A percentile compares a stretch with the other conserved stretches of the same genome.
Evolutionary conservation across 1,140 invertebrate genomes (phyloP).

Genomic region (Metaphire vulgaris): DNA sequence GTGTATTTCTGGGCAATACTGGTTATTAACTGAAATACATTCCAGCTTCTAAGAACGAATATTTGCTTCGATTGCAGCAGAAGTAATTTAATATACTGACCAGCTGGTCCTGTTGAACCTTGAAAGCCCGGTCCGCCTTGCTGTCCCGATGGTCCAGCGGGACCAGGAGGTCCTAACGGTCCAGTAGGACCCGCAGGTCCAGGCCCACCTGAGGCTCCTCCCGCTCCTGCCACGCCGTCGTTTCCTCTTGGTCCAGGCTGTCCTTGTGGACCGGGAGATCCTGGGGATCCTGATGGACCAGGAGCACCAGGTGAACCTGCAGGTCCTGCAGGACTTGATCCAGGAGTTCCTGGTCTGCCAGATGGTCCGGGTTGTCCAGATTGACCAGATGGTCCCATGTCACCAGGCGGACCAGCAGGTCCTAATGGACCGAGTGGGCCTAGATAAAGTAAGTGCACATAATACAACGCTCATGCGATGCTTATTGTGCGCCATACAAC

Average conservation of each 20-base stretch:
- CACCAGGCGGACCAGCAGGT: conserved; percentile 19
- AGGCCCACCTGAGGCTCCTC: not conserved
- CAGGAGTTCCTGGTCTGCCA: conserved; percentile 4
- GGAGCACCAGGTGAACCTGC: conserved; percentile 1
- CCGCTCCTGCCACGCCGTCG: not conserved
- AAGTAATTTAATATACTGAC: too few relatives aligned
- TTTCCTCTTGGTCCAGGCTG: conserved; percentile 5
- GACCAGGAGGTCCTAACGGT: not conserved
- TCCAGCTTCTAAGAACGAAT: too few relatives aligned
- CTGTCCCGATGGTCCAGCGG: not conserved
- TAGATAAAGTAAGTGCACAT: not conserved
- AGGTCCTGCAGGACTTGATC: not conserved
- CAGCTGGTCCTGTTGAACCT: conserved; percentile 9
- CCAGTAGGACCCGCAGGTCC: not conserved
- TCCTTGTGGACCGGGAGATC: conserved; percentile 13
- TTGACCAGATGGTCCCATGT: conserved; percentile 19
- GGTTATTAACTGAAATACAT: too few relatives aligned
- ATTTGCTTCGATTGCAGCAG: too few relatives aligned
- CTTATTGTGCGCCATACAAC: not conserved
- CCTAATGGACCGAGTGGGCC: conserved; percentile 21
- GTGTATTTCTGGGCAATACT: too few relatives aligned
- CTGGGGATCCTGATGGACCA: conserved; percentile 12
- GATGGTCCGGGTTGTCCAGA: conserved; percentile 2
- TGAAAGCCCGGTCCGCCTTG: conserved; percentile 9
- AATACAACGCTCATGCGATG: not conserved